Evolutionary conservation across 1,140 invertebrate genomes (phyloP), one percentile per base, ranked within the genome.

Genomic region (Popillia japonica): DNA sequence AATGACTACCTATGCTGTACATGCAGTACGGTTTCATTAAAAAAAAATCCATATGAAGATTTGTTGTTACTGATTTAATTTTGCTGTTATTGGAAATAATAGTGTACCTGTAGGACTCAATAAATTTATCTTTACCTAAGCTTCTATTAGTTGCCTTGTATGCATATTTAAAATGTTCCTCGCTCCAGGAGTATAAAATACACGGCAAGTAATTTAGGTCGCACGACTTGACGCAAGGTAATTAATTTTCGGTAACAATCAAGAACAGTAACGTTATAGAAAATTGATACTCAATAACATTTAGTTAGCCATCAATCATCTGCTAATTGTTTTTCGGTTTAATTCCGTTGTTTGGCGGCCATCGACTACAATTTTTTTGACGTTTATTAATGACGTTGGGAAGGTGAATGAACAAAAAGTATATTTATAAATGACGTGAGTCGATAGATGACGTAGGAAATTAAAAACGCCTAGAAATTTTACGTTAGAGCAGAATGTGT

Each of bases 251-350:
- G 48, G 0, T 6, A 55, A 55, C 48, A 55, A 55, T 55, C 48
- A 55, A 55, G 48, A 55, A n/a, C 48, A 55, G 48, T 14, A 55
- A 55, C 48, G 48, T 55, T 55, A 55, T 17, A 14, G n/a, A 17
- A 55, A 55, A 55, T 55, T 55, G 48, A 55, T 55, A 55, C 48
- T 17, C 48, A n/a, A 55, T 55, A 55, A 55, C 48, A 55, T 55
- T 55, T 55, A 55, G 48, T 14, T 55, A 55, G 48, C 48, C 14
- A 55, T 55, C 48, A 55, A 55, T 55, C 48, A 55, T 55, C 48
- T 55, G 48, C 14, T 55, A 55, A 55, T 55, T 55, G 48, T 55
- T 55, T 55, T 55, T 55, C 14, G n/a, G 48, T 55, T 55, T 55
- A 55, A 55, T 17, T 14, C 14, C 6, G 48, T 55, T 55, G 48